Evolutionary conservation across 1,140 invertebrate genomes (phyloP), one percentile per base, ranked within the genome.

Genomic region (Rhyacophila brunnea): DNA sequence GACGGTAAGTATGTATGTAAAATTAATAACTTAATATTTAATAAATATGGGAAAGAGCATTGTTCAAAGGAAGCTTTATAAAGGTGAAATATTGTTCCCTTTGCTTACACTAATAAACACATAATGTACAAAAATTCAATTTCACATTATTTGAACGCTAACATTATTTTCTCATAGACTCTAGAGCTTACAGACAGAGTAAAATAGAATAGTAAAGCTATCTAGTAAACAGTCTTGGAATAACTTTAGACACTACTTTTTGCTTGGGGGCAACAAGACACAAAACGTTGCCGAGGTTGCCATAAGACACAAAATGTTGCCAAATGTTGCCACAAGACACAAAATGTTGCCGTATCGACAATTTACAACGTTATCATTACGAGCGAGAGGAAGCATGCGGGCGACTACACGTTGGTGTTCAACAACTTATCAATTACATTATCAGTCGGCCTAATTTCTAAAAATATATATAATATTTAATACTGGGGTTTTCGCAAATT

Each of bases 181-280:
- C 62, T 64, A 64, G 52, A 64, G 62, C 62, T 64, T 60, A 64
- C 57, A 64, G 62, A 64, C 42, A 64, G 61, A 63, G 62, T 64
- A 64, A 64, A 64, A 64, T 60, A 64, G 58, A 28, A 28, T 28
- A 65, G 63, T 65, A 65, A 65, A 65, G 63, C 63, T 65, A 65
- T 65, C 63, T 65, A 65, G 58, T 61, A 55, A 65, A 65, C 63
- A 65, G 63, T 65, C 63, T 65, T 65, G 58, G 63, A 52, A 65
- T 54, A 65, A 65, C 58, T 60, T 65, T 65, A 65, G 63, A 65
- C 44, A 50, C 63, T 65, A 65, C 58, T 44, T 58, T 46, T 48
- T 28, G 58, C 50, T 58, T 48, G 13, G 44, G 47, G 19, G 44
- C 18, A 32, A 46, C 19, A n/a, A n/a, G n/a, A n/a, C n/a, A n/a